A percentile compares a stretch with the other conserved stretches of the same genome.
Evolutionary conservation across 2,113 vertebrate species (phyloP).

Genomic region (Cinclus mexicanus): DNA sequence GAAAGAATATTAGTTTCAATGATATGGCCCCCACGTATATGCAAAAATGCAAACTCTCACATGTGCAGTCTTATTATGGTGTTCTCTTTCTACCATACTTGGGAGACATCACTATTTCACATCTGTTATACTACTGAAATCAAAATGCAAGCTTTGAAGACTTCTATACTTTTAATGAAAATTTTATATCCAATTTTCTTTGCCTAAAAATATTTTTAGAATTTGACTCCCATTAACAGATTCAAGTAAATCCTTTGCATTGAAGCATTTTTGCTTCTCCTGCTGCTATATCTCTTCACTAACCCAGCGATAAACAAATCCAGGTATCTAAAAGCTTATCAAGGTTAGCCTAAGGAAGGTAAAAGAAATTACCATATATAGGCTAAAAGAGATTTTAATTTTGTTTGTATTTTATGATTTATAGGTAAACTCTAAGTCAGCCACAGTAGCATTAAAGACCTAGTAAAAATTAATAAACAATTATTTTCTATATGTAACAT

Average conservation of each 20-base stretch:
- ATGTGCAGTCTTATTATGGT: background rate
- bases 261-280: background rate
- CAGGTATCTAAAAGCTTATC: background rate
- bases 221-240: background rate
- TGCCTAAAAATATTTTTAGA: slow-evolving; percentile 39
- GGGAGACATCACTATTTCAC: background rate
- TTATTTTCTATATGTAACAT: background rate
- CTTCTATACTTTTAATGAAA: background rate
- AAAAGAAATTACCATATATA: background rate
- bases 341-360: background rate
- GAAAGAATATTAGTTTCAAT: background rate
- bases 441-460: background rate
- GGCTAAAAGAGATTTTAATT: background rate
- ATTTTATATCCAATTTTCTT: background rate
- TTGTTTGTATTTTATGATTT: background rate
- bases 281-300: background rate
- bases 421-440: background rate
- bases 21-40: background rate
- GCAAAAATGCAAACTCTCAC: background rate
- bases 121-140: slow-evolving; percentile 17
- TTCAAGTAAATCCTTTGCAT: background rate
- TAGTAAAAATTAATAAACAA: background rate
- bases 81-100: background rate
- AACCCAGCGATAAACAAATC: background rate
- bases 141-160: slow-evolving; percentile 22